Evolutionary conservation across 2,888 invertebrate species (phyloP), one percentile per base, ranked within the genome.

Genomic region (Cyaniris semiargus): DNA sequence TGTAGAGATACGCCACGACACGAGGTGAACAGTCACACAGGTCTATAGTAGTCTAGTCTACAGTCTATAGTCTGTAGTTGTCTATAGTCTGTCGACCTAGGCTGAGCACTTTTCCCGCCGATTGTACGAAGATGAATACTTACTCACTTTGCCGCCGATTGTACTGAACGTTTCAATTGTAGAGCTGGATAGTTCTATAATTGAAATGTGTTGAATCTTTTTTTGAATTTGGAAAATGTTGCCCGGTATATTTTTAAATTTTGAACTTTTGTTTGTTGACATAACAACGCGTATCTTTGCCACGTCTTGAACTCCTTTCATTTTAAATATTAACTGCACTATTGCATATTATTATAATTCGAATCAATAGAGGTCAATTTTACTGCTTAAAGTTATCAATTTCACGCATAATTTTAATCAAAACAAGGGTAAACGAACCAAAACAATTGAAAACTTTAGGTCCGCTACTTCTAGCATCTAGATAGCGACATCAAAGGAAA

Each of bases 1-100:
- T 74, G 53, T 1, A 13, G 53, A 74, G 74, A 74, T 74, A 74
- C 48, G 74, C 5, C 74, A 74, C 74, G 74, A 23, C 48, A 15
- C 72, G 72, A 44, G 21, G 72, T 66, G 38, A 38, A 21, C 38
- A 72, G 72, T 44, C 38, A 66, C 66, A 66, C 66, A 31, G 66
- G 27, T 66, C 66, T 66, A 60, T 60, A 60, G 4, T 10, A 10
- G 27, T 66, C 10, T 60, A 66, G 15, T 66, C 66, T 66, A 53
- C 13, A 44, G 3, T 58, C 0, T 5, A 34, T 38, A 3, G 13
- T 60, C 23, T 10, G 13, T 66, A 23, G 60, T 3, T 13, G 60
- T 23, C 23, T 23, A 60, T 60, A 60, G 23, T 60, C 23, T 60
- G 27, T 66, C 13, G 66, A 66, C 27, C 27, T 31, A 66, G 18